Conservation (phyloP, 1,140 invertebrate genomes). For the Trichonephila clavata region DNA sequence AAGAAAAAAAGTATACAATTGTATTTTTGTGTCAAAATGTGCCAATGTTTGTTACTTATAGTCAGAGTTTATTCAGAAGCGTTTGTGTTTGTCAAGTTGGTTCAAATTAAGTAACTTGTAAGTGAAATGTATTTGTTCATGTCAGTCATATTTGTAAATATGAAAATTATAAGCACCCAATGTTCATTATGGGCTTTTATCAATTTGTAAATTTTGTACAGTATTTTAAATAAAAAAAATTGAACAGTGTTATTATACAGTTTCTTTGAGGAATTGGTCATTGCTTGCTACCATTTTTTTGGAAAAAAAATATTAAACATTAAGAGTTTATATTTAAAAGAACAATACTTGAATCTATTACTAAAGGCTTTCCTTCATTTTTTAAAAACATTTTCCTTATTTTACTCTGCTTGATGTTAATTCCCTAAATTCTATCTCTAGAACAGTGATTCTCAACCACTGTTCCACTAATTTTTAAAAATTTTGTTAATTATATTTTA, state of each 20-base stretch:
- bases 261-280: too few relatives aligned
- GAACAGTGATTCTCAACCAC: too few relatives aligned
- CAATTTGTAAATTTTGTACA: conserved; percentile 31
- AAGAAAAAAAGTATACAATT: background rate
- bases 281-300: too few relatives aligned
- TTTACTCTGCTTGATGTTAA: too few relatives aligned
- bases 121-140: background rate
- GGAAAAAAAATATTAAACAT: too few relatives aligned
- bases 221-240: conserved; percentile 28
- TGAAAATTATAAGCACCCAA: background rate
- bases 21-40: background rate
- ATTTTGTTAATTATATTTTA: too few relatives aligned
- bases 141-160: conserved; percentile 32
- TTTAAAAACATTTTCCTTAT: too few relatives aligned
- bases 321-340: too few relatives aligned
- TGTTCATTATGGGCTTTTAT: conserved; percentile 18
- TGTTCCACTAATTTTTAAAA: too few relatives aligned
- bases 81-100: background rate
- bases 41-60: conserved; percentile 17
- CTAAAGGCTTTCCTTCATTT: too few relatives aligned
- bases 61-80: background rate
- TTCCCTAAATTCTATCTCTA: too few relatives aligned
- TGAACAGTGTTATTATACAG: background rate
- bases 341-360: too few relatives aligned
- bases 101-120: background rate